A percentile compares a stretch with the other conserved stretches of the same genome.
Evolutionary conservation across 1,140 invertebrate species (phyloP).

Genomic region (Leptinotarsa lineolata): DNA sequence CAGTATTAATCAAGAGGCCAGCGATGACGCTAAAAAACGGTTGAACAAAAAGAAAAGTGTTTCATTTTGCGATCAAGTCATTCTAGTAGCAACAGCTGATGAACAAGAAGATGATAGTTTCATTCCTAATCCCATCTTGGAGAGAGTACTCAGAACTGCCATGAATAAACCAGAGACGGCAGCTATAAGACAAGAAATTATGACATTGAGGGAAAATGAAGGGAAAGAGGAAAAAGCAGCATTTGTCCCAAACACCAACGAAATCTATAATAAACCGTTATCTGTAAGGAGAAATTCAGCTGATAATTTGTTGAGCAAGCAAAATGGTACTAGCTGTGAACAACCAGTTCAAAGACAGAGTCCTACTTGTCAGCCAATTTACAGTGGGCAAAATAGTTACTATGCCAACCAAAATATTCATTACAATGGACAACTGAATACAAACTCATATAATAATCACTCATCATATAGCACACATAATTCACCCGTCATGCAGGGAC

Average conservation of each 20-base stretch:
- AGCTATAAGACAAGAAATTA: slow-evolving; percentile 59
- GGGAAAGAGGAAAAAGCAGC: background rate
- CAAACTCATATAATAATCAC: background rate
- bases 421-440: background rate
- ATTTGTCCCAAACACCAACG: background rate
- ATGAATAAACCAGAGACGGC: slow-evolving; percentile 73
- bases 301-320: background rate
- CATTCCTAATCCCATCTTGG: slow-evolving; percentile 88
- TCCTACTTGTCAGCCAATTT: background rate
- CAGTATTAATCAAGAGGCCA: slow-evolving; percentile 12
- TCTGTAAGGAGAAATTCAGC: background rate
- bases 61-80: slow-evolving; percentile 91
- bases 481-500: background rate
- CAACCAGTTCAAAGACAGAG: background rate
- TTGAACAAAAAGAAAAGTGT: slow-evolving; percentile 88
- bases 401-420: background rate
- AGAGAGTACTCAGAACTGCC: slow-evolving; percentile 81
- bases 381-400: background rate
- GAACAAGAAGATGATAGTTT: slow-evolving; percentile 89
- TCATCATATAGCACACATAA: background rate
- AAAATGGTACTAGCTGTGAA: slow-evolving; percentile 9
- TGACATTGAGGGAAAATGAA: background rate
- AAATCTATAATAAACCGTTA: background rate
- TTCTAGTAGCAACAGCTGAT: slow-evolving; percentile 87
- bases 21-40: slow-evolving; percentile 34